Conservation (phyloP, 2,113 vertebrate genomes). For the Motacilla alba region DNA sequence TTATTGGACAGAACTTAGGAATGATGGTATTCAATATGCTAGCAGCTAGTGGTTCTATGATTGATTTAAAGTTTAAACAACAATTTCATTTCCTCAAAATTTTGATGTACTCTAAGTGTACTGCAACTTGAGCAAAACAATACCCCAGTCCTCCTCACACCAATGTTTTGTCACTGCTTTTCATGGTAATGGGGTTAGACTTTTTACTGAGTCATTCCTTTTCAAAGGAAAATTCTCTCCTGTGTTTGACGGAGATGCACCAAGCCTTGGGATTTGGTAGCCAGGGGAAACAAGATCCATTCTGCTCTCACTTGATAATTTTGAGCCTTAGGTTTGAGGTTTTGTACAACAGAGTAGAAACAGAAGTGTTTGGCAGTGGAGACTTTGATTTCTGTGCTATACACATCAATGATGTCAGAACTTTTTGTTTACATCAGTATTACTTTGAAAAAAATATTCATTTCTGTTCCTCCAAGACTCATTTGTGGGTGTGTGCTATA, state of each 20-base stretch:
- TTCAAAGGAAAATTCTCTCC: not conserved
- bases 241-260: not conserved
- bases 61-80: not conserved
- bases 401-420: not conserved
- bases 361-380: not conserved
- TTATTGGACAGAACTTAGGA: not conserved
- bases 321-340: not conserved
- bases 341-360: not conserved
- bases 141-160: not conserved
- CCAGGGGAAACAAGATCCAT: not conserved
- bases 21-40: not conserved
- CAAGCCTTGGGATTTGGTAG: not conserved
- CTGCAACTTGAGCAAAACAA: not conserved
- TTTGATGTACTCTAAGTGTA: not conserved
- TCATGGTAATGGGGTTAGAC: rapidly evolving
- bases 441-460: not conserved
- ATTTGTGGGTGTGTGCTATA: not conserved
- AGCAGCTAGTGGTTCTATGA: not conserved
- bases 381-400: not conserved
- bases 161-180: not conserved
- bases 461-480: not conserved
- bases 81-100: not conserved
- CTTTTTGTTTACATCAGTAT: not conserved
- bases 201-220: not conserved
- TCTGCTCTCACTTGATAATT: not conserved